A percentile compares a stretch with the other conserved stretches of the same genome.
phyloP scores from a whole-genome alignment of 2,797 vertebrate species.

The Eremophila alpestris region DNA sequence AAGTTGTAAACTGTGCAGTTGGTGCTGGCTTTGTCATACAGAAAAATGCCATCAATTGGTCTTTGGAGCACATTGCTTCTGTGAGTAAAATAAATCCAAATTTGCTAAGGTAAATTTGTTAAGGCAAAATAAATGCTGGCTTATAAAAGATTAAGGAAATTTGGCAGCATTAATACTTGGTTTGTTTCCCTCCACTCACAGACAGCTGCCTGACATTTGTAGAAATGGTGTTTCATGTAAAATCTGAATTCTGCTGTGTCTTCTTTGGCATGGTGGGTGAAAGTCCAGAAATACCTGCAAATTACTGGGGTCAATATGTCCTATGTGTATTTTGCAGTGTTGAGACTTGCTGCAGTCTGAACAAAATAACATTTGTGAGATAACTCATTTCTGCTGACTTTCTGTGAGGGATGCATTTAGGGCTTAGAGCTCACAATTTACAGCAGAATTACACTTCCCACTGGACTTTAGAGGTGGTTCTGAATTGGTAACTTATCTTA shows the following conservation, averaged over 20 bases:
- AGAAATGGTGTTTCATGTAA: background rate
- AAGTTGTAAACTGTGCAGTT: background rate
- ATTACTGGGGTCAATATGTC: rapidly evolving
- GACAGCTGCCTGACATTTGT: background rate
- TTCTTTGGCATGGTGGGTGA: background rate
- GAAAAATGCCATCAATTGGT: background rate
- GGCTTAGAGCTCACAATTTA: background rate
- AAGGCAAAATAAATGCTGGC: too few species aligned
- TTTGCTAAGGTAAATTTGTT: too few species aligned
- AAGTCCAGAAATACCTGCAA: background rate
- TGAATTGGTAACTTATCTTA: background rate
- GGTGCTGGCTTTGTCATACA: background rate
- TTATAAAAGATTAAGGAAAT: background rate
- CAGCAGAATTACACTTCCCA: background rate
- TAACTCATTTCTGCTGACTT: background rate
- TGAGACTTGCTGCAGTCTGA: background rate
- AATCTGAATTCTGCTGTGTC: background rate
- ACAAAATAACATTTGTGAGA: rapidly evolving
- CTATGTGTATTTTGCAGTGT: background rate
- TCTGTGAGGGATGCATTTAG: background rate
- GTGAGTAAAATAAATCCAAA: background rate
- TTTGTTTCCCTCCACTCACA: background rate
- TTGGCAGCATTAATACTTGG: background rate
- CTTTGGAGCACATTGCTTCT: background rate
- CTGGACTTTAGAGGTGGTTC: background rate